Base-by-base conservation (phyloP, 2,113 vertebrate species). In the Salminus brasiliensis region DNA sequence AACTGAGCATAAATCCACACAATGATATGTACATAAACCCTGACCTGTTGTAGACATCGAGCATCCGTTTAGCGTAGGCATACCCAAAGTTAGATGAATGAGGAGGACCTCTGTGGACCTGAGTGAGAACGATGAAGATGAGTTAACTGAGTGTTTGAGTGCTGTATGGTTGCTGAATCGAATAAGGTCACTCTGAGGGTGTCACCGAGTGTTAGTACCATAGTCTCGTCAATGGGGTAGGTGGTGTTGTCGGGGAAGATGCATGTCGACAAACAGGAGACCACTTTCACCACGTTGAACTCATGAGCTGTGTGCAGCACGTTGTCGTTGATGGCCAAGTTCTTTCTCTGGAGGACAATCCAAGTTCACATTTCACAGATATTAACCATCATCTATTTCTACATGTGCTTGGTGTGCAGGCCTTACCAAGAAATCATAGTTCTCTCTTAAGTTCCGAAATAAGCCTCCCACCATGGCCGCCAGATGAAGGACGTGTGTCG, bases 381-480 rank as follows among this genome's bases (percentile, higher is more conserved):
- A 59, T 12, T 18, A 9, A 27, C 23, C 10, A 9, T 7, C 23
- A 59, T 12, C 27, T 25, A 27, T 29, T 59, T 32, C 18, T 15
- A 3, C 0, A 5, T 16, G 32, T 65, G 16, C 1, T 23, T 21
- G n/a, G 34, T 74, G 41, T 49, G 25, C 12, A 13, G 5, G 21
- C 87, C 79, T 82, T 91, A 99, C 97, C 97, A 95, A 96, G 85
- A 99, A 99, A 85, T 99, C 97, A 91, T 99, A 88, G 85, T 98
- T 99, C 89, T 90, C 88, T 69, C 92, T 96, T 91, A 99, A 93
- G 85, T 99, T 98, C 77, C 93, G 94, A 92, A 96, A 99, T 68
- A 99, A 95, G 0, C 97, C 97, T 0, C 98, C 98, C 0, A 99
- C 97, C 96, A 97, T 96, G 9, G 98, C 98, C 0, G 98, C 98